phyloP scores from a whole-genome alignment of 2,113 vertebrate genomes.

The Bos javanicus region DNA sequence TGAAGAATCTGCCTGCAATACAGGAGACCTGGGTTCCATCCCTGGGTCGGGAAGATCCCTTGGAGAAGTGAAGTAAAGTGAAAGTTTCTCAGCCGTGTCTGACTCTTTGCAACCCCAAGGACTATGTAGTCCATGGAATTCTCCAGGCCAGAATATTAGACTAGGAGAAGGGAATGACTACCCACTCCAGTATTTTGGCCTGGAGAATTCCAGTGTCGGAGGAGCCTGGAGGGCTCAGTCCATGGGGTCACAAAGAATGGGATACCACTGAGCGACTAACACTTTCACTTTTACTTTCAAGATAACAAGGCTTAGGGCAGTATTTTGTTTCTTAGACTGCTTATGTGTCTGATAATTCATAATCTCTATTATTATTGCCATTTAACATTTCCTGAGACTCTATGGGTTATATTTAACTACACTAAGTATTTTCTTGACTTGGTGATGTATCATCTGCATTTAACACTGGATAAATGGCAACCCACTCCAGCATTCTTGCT shows the following conservation, averaged over 20 bases:
- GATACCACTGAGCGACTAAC: accelerated
- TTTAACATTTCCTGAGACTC: neutral
- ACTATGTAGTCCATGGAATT: neutral
- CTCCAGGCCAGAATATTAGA: neutral
- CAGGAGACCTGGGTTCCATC: neutral
- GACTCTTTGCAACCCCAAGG: neutral
- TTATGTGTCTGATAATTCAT: neutral
- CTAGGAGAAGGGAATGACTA: neutral
- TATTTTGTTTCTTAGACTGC: neutral
- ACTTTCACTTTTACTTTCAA: neutral
- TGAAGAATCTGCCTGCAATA: neutral
- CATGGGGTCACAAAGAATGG: neutral
- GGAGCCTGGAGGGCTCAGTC: neutral
- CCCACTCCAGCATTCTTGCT: neutral
- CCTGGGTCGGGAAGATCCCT: neutral
- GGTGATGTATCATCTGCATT: neutral
- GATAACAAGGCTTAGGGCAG: neutral
- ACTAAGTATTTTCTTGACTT: neutral
- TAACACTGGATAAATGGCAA: neutral
- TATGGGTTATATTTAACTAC: neutral
- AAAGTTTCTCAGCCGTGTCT: neutral
- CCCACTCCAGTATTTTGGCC: neutral
- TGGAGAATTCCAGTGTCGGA: neutral
- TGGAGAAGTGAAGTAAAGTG: neutral
- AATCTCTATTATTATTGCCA: neutral